These are phyloP conservation scores for Norana najaformis DNA, from an alignment of 2,888 invertebrate genomes.

Conservation along the genomic window DNA sequence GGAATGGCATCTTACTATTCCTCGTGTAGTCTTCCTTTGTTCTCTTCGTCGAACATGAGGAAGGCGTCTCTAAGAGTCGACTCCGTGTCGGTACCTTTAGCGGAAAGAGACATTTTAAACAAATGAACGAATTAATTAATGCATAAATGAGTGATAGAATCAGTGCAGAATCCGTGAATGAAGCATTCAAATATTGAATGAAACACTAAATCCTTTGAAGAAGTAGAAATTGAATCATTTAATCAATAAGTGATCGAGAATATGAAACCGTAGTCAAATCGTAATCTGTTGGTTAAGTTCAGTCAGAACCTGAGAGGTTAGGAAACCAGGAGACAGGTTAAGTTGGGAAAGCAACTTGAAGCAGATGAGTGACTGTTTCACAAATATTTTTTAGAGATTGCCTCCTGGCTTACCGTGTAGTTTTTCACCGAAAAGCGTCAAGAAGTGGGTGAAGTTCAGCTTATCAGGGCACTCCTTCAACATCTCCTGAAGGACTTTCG, in stretches of 20 bases:
- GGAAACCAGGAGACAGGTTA: neutral
- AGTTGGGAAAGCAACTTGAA: neutral
- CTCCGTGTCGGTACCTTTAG: slow-evolving; percentile 65
- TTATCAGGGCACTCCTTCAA: slow-evolving; percentile 61
- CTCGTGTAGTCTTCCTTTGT: slow-evolving; percentile 63
- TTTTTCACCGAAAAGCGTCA: slow-evolving; percentile 63
- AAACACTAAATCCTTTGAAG: neutral
- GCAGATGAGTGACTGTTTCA: neutral
- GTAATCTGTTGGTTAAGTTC: no score
- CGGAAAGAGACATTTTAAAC: neutral
- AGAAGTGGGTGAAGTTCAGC: slow-evolving; percentile 63
- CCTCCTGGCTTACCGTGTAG: slow-evolving; percentile 57
- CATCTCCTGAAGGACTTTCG: slow-evolving; percentile 58
- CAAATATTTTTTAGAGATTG: neutral
- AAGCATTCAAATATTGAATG: neutral
- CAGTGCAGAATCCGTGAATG: neutral
- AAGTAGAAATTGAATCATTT: neutral
- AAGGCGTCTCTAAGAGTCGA: slow-evolving; percentile 65
- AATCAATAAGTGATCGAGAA: neutral
- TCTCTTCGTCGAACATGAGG: slow-evolving; percentile 65
- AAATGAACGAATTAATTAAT: no score
- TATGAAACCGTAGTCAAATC: neutral
- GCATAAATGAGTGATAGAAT: no score
- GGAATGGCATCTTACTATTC: slow-evolving; percentile 59
- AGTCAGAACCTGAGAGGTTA: neutral